These are phyloP conservation scores for Unio delphinus DNA, from an alignment of 2,888 invertebrate species.

Conservation along the genomic window DNA sequence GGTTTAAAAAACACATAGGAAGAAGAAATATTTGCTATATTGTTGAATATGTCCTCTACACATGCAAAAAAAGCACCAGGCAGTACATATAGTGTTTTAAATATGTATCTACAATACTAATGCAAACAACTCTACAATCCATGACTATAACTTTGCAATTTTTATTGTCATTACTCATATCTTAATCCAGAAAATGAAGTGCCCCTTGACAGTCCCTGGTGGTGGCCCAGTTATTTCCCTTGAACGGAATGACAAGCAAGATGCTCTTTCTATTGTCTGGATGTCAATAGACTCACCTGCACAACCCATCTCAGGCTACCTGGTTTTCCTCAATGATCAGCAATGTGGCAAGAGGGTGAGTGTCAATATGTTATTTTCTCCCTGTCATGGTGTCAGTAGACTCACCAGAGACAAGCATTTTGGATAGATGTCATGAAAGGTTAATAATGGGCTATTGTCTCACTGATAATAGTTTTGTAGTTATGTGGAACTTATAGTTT, in stretches of 20 bases:
- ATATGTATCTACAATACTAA: too few relatives aligned
- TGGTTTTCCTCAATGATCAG: conserved; percentile 68
- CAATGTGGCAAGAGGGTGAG: conserved; percentile 68
- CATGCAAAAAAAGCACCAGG: too few relatives aligned
- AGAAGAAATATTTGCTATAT: too few relatives aligned
- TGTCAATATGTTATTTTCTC: neutral
- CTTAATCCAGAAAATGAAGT: conserved; percentile 56
- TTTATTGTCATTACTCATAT: neutral
- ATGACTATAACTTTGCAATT: neutral
- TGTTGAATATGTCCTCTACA: too few relatives aligned
- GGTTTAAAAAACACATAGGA: too few relatives aligned
- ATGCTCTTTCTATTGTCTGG: conserved; percentile 69
- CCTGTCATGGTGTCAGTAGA: neutral
- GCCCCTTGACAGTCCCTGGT: conserved; percentile 56
- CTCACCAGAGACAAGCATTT: neutral
- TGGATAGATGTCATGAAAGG: neutral
- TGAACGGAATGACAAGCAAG: conserved; percentile 58
- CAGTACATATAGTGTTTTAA: too few relatives aligned
- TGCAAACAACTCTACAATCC: too few relatives aligned
- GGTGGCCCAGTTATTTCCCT: conserved; percentile 70
- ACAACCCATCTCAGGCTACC: conserved; percentile 65
- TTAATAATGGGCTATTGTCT: too few relatives aligned
- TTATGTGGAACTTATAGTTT: too few relatives aligned
- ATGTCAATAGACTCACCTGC: conserved; percentile 62
- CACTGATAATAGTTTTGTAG: too few relatives aligned